Conservation (phyloP, 2,113 vertebrate species). For the Talpa occidentalis region DNA sequence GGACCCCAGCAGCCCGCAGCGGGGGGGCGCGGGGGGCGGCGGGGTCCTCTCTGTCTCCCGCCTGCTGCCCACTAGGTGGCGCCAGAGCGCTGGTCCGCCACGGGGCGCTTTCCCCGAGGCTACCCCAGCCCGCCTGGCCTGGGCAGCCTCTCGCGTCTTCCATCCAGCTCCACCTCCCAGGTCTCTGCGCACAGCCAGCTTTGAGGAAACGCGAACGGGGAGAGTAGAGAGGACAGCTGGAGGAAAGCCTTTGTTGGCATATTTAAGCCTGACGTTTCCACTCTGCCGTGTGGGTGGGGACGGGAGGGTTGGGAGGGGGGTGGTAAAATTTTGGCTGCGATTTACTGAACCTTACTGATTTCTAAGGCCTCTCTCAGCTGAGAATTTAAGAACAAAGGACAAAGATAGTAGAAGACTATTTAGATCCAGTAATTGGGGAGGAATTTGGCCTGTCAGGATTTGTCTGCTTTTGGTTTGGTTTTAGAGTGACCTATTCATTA, state of each 20-base stretch:
- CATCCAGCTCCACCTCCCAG: fast-evolving
- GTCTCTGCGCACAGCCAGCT: not conserved
- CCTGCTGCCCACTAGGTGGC: not conserved
- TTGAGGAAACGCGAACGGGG: not conserved
- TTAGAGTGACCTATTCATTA: not conserved
- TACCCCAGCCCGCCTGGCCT: too few relatives aligned
- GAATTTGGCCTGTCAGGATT: not conserved
- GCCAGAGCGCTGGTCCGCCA: not conserved
- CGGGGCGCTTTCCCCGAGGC: not conserved
- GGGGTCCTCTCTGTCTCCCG: not conserved
- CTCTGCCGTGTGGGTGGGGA: not conserved
- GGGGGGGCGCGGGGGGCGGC: fast-evolving
- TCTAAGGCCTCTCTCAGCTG: not conserved
- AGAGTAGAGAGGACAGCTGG: not conserved
- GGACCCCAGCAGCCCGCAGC: not conserved
- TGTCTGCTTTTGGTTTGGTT: not conserved
- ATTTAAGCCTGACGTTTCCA: not conserved
- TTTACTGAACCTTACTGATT: not conserved
- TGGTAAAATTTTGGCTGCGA: not conserved
- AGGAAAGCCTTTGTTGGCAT: not conserved
- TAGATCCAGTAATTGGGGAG: not conserved
- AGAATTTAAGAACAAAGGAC: not conserved
- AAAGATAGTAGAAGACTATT: not conserved
- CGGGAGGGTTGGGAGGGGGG: too few relatives aligned
- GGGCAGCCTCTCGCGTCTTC: not conserved